Percentiles rank a stretch among this genome's conserved stretches.
Evolutionary conservation across 30 jellyfish, hydroid and myxozoan species (phyloP).

Genomic region (Aurelia sp.): DNA sequence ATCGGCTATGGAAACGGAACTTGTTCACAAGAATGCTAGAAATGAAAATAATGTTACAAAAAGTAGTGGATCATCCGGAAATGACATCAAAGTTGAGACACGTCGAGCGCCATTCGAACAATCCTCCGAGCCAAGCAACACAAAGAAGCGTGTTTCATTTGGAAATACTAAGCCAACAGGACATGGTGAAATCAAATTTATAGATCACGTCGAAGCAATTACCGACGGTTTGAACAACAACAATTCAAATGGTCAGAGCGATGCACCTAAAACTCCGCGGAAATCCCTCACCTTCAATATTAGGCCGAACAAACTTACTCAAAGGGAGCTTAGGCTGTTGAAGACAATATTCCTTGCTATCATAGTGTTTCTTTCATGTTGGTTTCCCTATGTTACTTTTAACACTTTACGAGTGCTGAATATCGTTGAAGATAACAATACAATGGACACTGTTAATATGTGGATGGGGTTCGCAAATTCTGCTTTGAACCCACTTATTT

Average conservation of each 20-base stretch:
- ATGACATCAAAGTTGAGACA: too few relatives aligned
- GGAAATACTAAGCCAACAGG: too few relatives aligned
- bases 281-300: not conserved
- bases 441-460: slow-evolving; percentile 79
- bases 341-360: slow-evolving; percentile 66
- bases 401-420: slow-evolving; percentile 49
- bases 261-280: not conserved
- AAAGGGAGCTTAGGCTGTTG: slow-evolving; percentile 45
- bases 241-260: too few relatives aligned
- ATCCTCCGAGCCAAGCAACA: too few relatives aligned
- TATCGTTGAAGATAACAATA: slow-evolving; percentile 37
- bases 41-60: too few relatives aligned
- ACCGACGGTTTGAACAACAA: too few relatives aligned
- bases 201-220: too few relatives aligned
- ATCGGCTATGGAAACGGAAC: not conserved
- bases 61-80: too few relatives aligned
- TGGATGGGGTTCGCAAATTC: slow-evolving; percentile 91
- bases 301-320: not conserved
- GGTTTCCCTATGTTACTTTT: slow-evolving; percentile 84
- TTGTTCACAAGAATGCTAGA: too few relatives aligned
- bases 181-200: too few relatives aligned
- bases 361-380: slow-evolving; percentile 69
- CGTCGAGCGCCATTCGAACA: too few relatives aligned
- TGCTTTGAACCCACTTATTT: slow-evolving; percentile 82
- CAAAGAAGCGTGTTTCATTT: too few relatives aligned